Evolutionary conservation across 1,140 invertebrate genomes (phyloP), one percentile per base, ranked within the genome.

Genomic region (Drosophila fuyamai): DNA sequence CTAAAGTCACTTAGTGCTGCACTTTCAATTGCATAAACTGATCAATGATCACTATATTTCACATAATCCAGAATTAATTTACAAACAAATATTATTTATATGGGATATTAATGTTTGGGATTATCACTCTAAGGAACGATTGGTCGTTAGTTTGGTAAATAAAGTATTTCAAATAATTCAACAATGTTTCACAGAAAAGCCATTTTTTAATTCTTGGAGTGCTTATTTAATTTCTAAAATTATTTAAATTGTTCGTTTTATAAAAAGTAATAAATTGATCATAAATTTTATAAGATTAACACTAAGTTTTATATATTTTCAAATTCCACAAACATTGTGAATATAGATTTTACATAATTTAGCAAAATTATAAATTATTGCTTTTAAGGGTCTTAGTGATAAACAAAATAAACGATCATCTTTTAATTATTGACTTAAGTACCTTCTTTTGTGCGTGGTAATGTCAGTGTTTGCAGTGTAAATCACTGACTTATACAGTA

Each of bases 51-150:
- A 13, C 27, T 57, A 57, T 57, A 57, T 57, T 44, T 44, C 40
- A 43, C n/a, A 16, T 43, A 14, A 56, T 56, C 14, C 8, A 36
- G 50, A 36, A 16, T 12, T 12, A 36, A 14, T 53, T 53, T 53
- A 53, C 50, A 53, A 53, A 48, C n/a, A 36, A 35, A 18, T 14
- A 36, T 10, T 14, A 6, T 32, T 8, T 35, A 35, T 12, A 4
- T 7, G 5, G 29, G 50, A 18, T 36, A 12, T n/a, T 35, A 1
- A 35, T 35, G 12, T 35, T 53, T 7, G 12, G 10, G 32, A 16
- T 51, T 2, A 36, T 51, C 29, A 51, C 29, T 18, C 10, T 16
- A 57, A 57, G 40, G 23, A 57, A 58, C 55, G 9, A 57, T 57
- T 57, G 55, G 38, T 57, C 27, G n/a, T 32, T 50, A 16, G 48